Conservation (phyloP, 1,140 invertebrate genomes). For the Trichonephila clavata region DNA sequence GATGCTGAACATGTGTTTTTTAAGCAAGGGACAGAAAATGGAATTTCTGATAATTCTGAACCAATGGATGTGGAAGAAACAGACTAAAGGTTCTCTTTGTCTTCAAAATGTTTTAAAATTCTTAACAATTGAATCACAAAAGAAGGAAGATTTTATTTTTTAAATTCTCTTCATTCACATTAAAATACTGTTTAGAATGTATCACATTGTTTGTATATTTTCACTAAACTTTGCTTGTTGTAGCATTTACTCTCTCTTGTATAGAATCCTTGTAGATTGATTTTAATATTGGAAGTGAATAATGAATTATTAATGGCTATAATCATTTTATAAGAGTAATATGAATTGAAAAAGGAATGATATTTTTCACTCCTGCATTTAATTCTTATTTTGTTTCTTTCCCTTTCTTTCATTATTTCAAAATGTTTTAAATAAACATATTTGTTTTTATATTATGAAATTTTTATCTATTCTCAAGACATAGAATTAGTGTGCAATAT, state of each 20-base stretch:
- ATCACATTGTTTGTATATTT: slow-evolving; percentile 15
- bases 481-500: no score
- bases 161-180: slow-evolving; percentile 7
- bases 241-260: neutral
- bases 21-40: neutral
- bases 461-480: no score
- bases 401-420: no score
- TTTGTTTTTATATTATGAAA: no score
- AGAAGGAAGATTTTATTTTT: neutral
- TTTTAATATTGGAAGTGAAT: neutral
- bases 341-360: no score
- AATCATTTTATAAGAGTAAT: no score
- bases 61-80: neutral
- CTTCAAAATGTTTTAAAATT: slow-evolving; percentile 1
- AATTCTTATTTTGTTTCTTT: no score
- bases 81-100: neutral
- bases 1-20: slow-evolving; percentile 1
- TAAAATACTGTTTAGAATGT: neutral
- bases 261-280: neutral
- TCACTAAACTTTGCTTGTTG: neutral
- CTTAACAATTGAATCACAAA: neutral
- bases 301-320: no score
- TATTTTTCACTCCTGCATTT: no score
- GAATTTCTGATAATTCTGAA: neutral
- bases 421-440: no score